phyloP scores from a whole-genome alignment of 2,888 invertebrate genomes.

The Corbicula japonica region DNA sequence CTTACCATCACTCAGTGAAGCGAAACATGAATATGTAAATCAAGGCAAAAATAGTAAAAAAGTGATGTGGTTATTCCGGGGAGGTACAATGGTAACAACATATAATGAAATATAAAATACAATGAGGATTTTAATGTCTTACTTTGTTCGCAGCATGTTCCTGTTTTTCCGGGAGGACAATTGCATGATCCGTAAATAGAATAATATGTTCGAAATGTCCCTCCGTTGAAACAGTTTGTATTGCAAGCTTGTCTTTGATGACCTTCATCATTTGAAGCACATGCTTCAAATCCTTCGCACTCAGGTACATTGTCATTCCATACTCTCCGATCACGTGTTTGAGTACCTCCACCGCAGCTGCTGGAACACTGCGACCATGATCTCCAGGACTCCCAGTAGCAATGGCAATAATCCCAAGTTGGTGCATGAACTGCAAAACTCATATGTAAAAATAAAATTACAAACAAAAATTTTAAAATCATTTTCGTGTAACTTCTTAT shows the following conservation, averaged over 20 bases:
- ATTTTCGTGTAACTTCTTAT: too few species aligned
- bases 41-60: too few species aligned
- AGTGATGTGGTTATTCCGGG: too few species aligned
- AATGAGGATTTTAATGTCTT: too few species aligned
- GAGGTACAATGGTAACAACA: too few species aligned
- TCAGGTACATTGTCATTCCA: not conserved
- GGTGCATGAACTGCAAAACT: not conserved
- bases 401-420: not conserved
- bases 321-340: not conserved
- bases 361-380: conserved; percentile 47
- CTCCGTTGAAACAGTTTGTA: conserved; percentile 1
- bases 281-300: conserved; percentile 14
- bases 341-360: conserved; percentile 26
- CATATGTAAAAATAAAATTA: too few species aligned
- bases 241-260: conserved; percentile 6
- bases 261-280: not conserved
- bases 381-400: conserved; percentile 24
- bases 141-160: conserved; percentile 16
- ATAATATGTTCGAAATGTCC: not conserved
- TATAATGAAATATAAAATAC: too few species aligned
- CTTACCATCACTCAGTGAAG: too few species aligned
- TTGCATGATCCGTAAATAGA: not conserved
- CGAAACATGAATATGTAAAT: too few species aligned
- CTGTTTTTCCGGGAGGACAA: not conserved
- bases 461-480: too few species aligned